Evolutionary conservation across 2,888 invertebrate genomes (phyloP).

Genomic region (Xanthorhoe designata): DNA sequence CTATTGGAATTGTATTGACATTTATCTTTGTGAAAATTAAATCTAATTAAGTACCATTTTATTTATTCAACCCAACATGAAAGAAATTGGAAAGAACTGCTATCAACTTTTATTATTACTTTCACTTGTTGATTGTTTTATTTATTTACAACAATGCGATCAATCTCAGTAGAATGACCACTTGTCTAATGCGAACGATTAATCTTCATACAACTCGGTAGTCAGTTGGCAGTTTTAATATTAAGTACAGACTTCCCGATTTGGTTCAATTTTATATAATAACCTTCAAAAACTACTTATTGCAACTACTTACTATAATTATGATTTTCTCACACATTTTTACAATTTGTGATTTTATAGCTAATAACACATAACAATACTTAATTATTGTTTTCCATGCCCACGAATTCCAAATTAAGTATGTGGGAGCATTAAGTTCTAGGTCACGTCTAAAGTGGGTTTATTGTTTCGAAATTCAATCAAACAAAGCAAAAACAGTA

Average conservation of each 20-base stretch:
- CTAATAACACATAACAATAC: neutral
- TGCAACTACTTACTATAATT: too few relatives aligned
- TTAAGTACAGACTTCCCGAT: neutral
- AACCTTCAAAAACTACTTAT: neutral
- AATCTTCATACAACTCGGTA: neutral
- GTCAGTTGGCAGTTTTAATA: neutral
- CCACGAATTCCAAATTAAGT: neutral
- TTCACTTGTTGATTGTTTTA: too few relatives aligned
- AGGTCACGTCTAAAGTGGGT: conserved; percentile 32
- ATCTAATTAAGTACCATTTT: too few relatives aligned
- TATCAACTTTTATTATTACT: too few relatives aligned
- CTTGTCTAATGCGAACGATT: neutral
- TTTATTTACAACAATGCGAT: too few relatives aligned
- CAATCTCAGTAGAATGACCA: too few relatives aligned
- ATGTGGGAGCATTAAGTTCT: conserved; percentile 33
- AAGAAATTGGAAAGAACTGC: too few relatives aligned
- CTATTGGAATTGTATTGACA: too few relatives aligned
- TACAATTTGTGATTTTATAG: neutral
- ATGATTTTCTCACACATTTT: neutral
- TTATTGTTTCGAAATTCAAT: conserved; percentile 48
- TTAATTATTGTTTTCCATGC: neutral
- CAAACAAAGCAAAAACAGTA: conserved; percentile 5
- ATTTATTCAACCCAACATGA: too few relatives aligned
- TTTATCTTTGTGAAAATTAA: too few relatives aligned
- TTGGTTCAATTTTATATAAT: neutral